Evolutionary conservation across 2,113 vertebrate genomes (phyloP).

Genomic region (Cyanoramphus novaezelandiae): DNA sequence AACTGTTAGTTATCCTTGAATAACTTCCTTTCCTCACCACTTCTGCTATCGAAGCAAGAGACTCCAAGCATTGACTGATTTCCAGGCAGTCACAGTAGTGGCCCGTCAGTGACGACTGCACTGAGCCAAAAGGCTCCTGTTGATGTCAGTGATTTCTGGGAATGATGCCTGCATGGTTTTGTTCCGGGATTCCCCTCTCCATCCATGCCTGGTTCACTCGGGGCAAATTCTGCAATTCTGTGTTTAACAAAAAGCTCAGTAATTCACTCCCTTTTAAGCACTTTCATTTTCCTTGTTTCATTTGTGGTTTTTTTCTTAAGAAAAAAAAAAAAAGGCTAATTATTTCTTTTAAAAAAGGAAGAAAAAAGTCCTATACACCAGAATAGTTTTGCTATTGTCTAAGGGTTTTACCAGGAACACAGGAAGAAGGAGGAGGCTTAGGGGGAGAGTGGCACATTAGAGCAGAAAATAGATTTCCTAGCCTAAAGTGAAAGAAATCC

Average conservation of each 20-base stretch:
- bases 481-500: slow-evolving; percentile 27
- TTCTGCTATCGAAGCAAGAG: not conserved
- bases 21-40: not conserved
- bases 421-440: not conserved
- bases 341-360: not conserved
- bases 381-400: not conserved
- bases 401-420: not conserved
- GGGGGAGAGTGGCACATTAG: not conserved
- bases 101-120: not conserved
- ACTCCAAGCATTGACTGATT: not conserved
- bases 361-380: not conserved
- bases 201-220: not conserved
- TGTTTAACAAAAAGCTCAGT: not conserved
- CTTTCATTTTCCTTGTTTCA: not conserved
- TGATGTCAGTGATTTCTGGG: slow-evolving; percentile 51
- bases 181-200: slow-evolving; percentile 22
- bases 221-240: not conserved
- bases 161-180: slow-evolving; percentile 30
- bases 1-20: not conserved
- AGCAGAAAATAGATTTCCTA: slow-evolving; percentile 52
- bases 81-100: slow-evolving; percentile 38
- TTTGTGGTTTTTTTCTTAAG: not conserved
- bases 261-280: not conserved
- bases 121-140: slow-evolving; percentile 20
- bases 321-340: not conserved